A percentile compares a stretch with the other conserved stretches of the same genome.
Evolutionary conservation across 2,888 invertebrate genomes (phyloP).

Genomic region (Volucella zonaria): DNA sequence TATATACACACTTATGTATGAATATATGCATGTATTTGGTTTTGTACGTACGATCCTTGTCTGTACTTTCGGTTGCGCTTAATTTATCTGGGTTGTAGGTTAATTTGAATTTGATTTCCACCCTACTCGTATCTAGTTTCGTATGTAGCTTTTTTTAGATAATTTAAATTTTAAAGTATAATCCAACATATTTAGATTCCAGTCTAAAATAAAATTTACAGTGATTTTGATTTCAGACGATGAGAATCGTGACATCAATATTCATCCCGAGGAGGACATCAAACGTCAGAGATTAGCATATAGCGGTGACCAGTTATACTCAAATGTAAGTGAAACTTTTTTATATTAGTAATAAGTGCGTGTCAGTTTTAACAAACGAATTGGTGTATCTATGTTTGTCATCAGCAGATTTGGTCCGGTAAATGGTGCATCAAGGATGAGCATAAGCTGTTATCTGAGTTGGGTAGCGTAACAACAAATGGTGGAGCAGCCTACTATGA

Average conservation of each 20-base stretch:
- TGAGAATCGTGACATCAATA: constrained; percentile 94
- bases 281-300: constrained; percentile 94
- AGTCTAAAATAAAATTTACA: constrained; percentile 41
- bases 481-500: constrained; percentile 84
- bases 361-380: not conserved
- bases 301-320: constrained; percentile 94
- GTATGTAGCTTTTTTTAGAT: not conserved
- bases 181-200: not conserved
- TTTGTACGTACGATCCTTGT: no score
- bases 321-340: constrained; percentile 88
- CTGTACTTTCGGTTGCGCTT: no score
- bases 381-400: constrained; percentile 1
- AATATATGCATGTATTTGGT: no score
- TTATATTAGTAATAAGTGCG: not conserved
- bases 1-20: no score
- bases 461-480: constrained; percentile 85
- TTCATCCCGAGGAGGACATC: constrained; percentile 93
- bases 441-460: constrained; percentile 92
- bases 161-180: not conserved
- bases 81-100: no score
- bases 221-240: constrained; percentile 84
- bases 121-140: not conserved
- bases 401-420: constrained; percentile 89
- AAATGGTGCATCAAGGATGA: constrained; percentile 97
- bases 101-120: no score